A percentile compares a stretch with the other conserved stretches of the same genome.
Conservation (phyloP, 2,113 vertebrate species). For the Cichladusa arquata region DNA sequence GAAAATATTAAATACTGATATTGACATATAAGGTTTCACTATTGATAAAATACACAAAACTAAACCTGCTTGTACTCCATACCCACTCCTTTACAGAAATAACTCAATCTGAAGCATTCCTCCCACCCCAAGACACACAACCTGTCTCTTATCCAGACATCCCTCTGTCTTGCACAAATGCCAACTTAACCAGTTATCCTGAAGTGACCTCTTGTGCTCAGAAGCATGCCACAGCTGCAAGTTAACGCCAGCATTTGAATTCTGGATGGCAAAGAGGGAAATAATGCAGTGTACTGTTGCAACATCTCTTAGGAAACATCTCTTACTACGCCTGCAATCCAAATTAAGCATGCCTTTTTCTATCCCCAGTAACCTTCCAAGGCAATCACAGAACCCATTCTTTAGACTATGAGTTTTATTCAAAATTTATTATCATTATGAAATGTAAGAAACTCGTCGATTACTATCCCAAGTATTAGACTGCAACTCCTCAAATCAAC, state of each 20-base stretch:
- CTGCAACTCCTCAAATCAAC: neutral
- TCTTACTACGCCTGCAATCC: neutral
- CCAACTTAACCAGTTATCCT: neutral
- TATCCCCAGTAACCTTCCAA: neutral
- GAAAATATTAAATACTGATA: neutral
- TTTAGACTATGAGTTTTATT: neutral
- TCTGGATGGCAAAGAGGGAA: neutral
- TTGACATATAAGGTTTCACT: neutral
- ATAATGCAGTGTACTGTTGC: neutral
- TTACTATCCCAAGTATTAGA: neutral
- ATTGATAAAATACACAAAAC: neutral
- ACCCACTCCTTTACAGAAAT: neutral
- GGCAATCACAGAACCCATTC: neutral
- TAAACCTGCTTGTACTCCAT: neutral
- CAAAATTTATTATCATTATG: neutral
- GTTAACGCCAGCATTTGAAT: neutral
- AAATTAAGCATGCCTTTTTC: neutral
- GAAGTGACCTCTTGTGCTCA: neutral
- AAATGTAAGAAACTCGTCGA: neutral
- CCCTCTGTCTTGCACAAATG: neutral
- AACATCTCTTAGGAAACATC: neutral
- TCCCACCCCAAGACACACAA: accelerated
- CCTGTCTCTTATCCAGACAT: neutral
- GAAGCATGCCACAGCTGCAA: neutral
- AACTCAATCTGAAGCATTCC: neutral